Evolutionary conservation across 2,797 vertebrate species (phyloP), one percentile per base, ranked within the genome.

Genomic region (Macrochelys suwanniensis): DNA sequence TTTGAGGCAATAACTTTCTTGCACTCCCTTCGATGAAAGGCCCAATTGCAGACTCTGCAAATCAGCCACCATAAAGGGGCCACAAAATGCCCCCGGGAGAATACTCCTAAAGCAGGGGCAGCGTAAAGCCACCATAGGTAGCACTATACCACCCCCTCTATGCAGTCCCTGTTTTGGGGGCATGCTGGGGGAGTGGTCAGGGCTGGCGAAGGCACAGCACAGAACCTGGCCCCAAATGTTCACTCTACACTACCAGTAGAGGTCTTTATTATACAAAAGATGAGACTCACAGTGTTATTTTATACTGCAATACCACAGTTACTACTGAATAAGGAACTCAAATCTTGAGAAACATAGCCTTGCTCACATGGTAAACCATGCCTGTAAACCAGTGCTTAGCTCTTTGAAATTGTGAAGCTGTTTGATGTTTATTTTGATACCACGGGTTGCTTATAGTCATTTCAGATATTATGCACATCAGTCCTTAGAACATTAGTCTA

Each of bases 71-170:
- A 42, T 16, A 68, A 85, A 93, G 3, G 11, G 16, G 83, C 80
- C 12, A 5, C 0, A 0, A 4, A 1, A 28, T 79, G 49, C 9
- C 79, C 25, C 79, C 65, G 2, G 11, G 59, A 37, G 81, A 13
- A 47, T 0, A 0, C 7, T 0, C 4, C 50, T 80, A 2, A 0
- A 11, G n/a, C 33, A 45, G 31, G 59, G 59, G 7, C 59, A 61
- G 31, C 15, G 51, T 65, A 77, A 94, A 28, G 19, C 10, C 9
- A 2, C 3, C 4, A 1, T 76, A 45, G 19, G 53, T 78, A 54
- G 1, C 0, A 1, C 6, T 31, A 33, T 33, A 33, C 31, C 56
- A 57, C 56, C 56, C 26, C 56, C 59, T 85, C 3, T 1, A 28
- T 68, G 76, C 4, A 68, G 13, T 7, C 74, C 25, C 33, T 54